Percentiles rank a stretch among this genome's conserved stretches.
Evolutionary conservation across 2,113 vertebrate genomes (phyloP).

Genomic region (Reinhardtius hippoglossoides): DNA sequence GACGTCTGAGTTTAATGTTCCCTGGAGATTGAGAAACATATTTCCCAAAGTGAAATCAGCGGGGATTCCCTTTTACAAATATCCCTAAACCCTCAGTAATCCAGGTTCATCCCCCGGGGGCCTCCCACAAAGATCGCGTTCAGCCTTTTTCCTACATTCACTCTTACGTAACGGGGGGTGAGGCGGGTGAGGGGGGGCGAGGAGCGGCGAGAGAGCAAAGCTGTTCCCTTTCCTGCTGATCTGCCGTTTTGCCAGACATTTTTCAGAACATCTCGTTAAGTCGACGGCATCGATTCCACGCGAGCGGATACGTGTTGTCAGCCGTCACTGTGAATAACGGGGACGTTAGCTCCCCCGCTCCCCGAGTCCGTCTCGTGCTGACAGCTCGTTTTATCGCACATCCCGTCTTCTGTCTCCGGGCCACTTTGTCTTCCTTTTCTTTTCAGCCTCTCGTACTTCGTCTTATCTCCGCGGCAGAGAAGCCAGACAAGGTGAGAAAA

Average conservation of each 20-base stretch:
- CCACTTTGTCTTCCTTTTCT: too few relatives aligned
- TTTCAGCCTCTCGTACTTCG: too few relatives aligned
- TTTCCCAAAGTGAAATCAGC: too few relatives aligned
- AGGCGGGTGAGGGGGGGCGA: neutral
- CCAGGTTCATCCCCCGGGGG: constrained; percentile 57
- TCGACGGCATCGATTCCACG: constrained; percentile 22
- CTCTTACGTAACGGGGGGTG: neutral
- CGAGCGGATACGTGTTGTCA: neutral
- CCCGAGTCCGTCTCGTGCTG: constrained; percentile 5
- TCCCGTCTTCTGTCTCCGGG: too few relatives aligned
- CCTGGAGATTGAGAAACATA: too few relatives aligned
- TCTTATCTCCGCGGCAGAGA: too few relatives aligned
- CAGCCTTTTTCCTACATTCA: too few relatives aligned
- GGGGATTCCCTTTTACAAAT: constrained; percentile 25
- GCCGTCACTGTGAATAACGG: constrained; percentile 23
- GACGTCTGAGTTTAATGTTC: too few relatives aligned
- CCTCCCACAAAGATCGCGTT: constrained; percentile 37
- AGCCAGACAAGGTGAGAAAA: constrained; percentile 1
- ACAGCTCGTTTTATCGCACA: neutral
- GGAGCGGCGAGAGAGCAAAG: too few relatives aligned
- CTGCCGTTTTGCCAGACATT: constrained; percentile 26
- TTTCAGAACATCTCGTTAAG: constrained; percentile 58
- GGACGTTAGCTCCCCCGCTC: constrained; percentile 14
- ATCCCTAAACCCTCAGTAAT: constrained; percentile 62
- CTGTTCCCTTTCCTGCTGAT: constrained; percentile 44